These are phyloP conservation scores for Phocides pigmalion DNA, from an alignment of 1,140 invertebrate genomes.

Conservation along the genomic window DNA sequence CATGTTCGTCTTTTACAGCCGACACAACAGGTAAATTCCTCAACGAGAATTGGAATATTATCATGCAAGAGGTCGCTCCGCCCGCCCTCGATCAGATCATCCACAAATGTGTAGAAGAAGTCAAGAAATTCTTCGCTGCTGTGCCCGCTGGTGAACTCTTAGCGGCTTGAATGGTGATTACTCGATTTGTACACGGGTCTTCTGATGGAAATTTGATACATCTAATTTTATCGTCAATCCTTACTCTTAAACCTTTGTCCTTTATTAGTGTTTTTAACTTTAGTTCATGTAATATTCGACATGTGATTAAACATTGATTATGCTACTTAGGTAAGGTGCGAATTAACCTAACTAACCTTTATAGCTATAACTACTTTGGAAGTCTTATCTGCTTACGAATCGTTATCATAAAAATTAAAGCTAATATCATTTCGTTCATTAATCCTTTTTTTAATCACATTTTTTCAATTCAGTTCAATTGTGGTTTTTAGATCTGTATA, in stretches of 20 bases:
- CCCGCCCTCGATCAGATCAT: conserved; percentile 73
- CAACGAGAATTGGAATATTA: conserved; percentile 76
- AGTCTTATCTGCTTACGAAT: no score
- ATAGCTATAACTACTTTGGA: no score
- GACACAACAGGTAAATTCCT: conserved; percentile 72
- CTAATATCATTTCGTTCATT: no score
- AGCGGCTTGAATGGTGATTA: conserved; percentile 57
- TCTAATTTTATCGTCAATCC: not conserved
- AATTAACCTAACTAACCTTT: no score
- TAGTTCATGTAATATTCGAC: no score
- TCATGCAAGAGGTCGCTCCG: conserved; percentile 78
- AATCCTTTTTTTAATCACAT: no score
- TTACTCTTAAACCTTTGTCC: not conserved
- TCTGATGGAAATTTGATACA: not conserved
- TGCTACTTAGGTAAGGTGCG: no score
- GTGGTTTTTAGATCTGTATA: conserved; percentile 34
- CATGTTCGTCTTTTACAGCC: conserved; percentile 60
- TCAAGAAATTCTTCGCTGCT: conserved; percentile 61
- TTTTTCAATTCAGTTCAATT: no score
- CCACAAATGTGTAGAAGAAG: conserved; percentile 60
- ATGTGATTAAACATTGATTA: no score
- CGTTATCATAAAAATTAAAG: no score
- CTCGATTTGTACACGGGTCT: not conserved
- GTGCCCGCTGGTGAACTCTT: conserved; percentile 62
- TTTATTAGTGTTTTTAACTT: no score